These are phyloP conservation scores for Aspidapion aeneum DNA, from an alignment of 2,888 invertebrate genomes.

Conservation along the genomic window DNA sequence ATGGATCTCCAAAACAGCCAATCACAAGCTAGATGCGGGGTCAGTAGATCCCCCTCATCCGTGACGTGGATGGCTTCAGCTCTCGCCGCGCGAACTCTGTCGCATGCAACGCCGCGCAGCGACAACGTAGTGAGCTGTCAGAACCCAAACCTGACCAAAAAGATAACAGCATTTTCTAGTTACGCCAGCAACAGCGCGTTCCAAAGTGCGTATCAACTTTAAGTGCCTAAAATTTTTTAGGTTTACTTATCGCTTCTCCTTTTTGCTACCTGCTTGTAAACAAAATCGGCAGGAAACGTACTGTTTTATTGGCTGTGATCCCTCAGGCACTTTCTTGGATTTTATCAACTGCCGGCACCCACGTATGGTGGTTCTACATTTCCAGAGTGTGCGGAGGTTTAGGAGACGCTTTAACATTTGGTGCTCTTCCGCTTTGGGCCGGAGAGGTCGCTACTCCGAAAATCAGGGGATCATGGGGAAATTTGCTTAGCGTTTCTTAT, in stretches of 20 bases:
- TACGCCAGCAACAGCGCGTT: too few relatives aligned
- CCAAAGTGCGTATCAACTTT: too few relatives aligned
- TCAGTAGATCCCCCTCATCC: too few relatives aligned
- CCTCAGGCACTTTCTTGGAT: background rate
- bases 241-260: background rate
- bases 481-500: constrained; percentile 29
- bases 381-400: background rate
- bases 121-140: too few relatives aligned
- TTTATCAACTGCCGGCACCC: background rate
- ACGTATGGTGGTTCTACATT: background rate
- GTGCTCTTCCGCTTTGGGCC: background rate
- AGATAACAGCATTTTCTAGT: too few relatives aligned
- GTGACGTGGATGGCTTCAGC: too few relatives aligned
- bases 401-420: background rate
- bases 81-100: too few relatives aligned
- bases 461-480: constrained; percentile 39
- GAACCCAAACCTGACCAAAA: too few relatives aligned
- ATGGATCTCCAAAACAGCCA: too few relatives aligned
- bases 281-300: background rate
- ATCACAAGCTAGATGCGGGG: too few relatives aligned
- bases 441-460: constrained; percentile 35
- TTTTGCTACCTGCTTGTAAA: background rate
- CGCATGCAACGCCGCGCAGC: too few relatives aligned
- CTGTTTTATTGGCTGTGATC: background rate
- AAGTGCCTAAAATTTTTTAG: too few relatives aligned